Percentiles rank a stretch among this genome's conserved stretches.
These are phyloP conservation scores for Lepidurus apus DNA, from an alignment of 1,140 invertebrate species.

Conservation along the genomic window DNA sequence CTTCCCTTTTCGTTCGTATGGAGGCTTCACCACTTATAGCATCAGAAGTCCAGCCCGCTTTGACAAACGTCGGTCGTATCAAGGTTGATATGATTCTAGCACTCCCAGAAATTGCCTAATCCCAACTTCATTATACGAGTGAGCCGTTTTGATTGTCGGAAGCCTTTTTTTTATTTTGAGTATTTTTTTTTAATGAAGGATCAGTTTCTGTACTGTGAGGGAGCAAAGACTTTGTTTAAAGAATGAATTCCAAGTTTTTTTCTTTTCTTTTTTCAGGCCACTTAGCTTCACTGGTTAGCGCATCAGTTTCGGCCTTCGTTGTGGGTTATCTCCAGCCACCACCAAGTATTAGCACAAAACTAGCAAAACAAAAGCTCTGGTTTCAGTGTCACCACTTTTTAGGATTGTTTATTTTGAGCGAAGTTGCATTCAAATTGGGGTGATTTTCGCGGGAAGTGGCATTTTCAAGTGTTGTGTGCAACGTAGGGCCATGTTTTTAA, in stretches of 20 bases:
- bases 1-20: not conserved
- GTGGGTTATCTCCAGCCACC: not conserved
- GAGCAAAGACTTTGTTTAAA: not conserved
- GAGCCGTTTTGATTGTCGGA: constrained; percentile 18
- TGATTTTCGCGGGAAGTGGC: not conserved
- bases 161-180: constrained; percentile 10
- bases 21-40: not conserved
- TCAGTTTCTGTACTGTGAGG: not conserved
- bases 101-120: not conserved
- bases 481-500: not conserved
- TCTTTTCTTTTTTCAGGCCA: not conserved
- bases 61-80: constrained; percentile 3
- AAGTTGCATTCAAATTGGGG: not conserved
- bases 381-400: not conserved
- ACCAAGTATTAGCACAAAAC: not conserved
- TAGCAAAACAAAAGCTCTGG: not conserved
- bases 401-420: constrained; percentile 14
- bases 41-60: not conserved
- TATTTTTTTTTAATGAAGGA: constrained; percentile 7
- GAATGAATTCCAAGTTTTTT: constrained; percentile 2
- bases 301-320: not conserved
- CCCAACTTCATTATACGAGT: not conserved
- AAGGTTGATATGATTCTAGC: constrained; percentile 1
- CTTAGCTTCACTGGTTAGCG: not conserved
- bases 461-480: not conserved